These are phyloP conservation scores for Apodemia hepburni DNA, from an alignment of 2,888 invertebrate genomes.

Conservation along the genomic window DNA sequence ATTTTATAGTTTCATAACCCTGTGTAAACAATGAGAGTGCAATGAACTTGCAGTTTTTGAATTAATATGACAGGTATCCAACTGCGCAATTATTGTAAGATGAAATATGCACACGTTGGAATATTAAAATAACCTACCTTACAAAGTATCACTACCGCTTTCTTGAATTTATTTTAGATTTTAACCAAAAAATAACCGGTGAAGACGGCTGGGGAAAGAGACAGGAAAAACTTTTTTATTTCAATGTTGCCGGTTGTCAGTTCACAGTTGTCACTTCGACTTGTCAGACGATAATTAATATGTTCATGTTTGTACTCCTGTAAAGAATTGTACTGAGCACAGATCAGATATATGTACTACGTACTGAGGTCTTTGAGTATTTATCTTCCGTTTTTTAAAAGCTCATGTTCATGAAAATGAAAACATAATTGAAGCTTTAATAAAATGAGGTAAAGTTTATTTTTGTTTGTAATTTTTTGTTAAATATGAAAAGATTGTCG, in stretches of 20 bases:
- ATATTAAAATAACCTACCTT: slow-evolving; percentile 76
- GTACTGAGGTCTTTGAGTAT: too few species aligned
- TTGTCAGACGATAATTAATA: too few species aligned
- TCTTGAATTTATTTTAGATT: slow-evolving; percentile 76
- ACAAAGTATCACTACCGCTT: slow-evolving; percentile 58
- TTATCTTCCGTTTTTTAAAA: too few species aligned
- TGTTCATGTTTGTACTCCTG: too few species aligned
- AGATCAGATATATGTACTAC: too few species aligned
- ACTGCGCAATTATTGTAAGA: slow-evolving; percentile 63
- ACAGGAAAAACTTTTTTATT: slow-evolving; percentile 33
- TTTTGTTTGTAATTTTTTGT: slow-evolving; percentile 29
- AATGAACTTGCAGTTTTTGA: slow-evolving; percentile 47
- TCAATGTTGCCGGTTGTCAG: neutral
- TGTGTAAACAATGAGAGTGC: slow-evolving; percentile 64
- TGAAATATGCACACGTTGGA: slow-evolving; percentile 61
- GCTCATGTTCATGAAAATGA: slow-evolving; percentile 23
- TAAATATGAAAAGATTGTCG: slow-evolving; percentile 27
- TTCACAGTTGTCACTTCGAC: too few species aligned
- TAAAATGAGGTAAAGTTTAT: slow-evolving; percentile 17
- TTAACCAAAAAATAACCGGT: slow-evolving; percentile 78
- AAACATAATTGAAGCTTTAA: slow-evolving; percentile 33
- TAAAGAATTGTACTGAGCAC: too few species aligned
- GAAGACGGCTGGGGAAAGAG: slow-evolving; percentile 68
- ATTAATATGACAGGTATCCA: slow-evolving; percentile 48
- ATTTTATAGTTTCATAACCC: slow-evolving; percentile 76